Conservation (phyloP, 2,113 vertebrate genomes). For the Siniperca knerii region DNA sequence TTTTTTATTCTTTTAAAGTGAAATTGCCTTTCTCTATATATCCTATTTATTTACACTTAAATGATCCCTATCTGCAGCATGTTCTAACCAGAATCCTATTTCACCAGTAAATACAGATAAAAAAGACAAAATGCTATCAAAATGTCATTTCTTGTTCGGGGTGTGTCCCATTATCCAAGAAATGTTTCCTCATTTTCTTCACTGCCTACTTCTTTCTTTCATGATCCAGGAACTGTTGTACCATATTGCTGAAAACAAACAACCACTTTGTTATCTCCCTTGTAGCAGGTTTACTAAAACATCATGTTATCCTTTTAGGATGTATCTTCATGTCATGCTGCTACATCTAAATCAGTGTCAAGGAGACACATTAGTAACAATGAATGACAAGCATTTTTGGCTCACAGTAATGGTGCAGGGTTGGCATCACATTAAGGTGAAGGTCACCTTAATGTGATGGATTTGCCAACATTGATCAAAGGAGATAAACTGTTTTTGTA, state of each 20-base stretch:
- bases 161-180: conserved; percentile 11
- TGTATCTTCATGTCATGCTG: not conserved
- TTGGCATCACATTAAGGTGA: not conserved
- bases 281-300: not conserved
- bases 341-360: not conserved
- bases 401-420: not conserved
- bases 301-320: not conserved
- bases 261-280: not conserved
- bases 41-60: conserved; percentile 2
- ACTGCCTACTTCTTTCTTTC: not conserved
- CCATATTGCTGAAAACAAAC: not conserved
- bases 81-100: not conserved
- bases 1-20: not conserved
- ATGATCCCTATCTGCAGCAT: not conserved
- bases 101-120: not conserved
- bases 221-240: not conserved
- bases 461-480: not conserved
- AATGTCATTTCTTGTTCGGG: not conserved
- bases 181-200: not conserved
- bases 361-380: not conserved
- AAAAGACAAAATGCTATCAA: not conserved
- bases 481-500: not conserved
- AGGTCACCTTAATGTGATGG: not conserved
- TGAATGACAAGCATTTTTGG: not conserved
- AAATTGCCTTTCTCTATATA: not conserved